Conservation (phyloP, 2,888 invertebrate species). For the Ferrisia virgata region DNA sequence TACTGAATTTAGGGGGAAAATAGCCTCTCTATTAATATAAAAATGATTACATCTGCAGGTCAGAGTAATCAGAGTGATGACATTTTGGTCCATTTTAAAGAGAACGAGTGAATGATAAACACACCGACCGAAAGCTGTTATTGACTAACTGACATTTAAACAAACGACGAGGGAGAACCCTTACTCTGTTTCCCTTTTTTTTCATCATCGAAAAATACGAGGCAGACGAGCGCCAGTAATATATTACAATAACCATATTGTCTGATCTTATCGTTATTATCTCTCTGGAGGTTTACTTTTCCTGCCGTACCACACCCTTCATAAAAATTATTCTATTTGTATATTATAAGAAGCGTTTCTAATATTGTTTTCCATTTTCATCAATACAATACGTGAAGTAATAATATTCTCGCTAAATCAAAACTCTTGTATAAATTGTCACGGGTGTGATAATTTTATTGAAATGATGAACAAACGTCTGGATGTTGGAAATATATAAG, state of each 20-base stretch:
- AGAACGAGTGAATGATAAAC: slow-evolving; percentile 38
- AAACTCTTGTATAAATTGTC: background rate
- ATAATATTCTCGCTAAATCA: background rate
- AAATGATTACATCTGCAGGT: slow-evolving; percentile 25
- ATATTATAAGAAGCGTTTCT: slow-evolving; percentile 22
- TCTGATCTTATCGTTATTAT: slow-evolving; percentile 45
- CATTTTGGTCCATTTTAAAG: slow-evolving; percentile 43
- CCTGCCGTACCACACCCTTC: slow-evolving; percentile 39
- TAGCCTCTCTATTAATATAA: background rate
- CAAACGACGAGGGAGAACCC: slow-evolving; percentile 42
- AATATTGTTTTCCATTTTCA: slow-evolving; percentile 22
- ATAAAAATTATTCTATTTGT: slow-evolving; percentile 41
- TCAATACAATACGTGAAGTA: background rate
- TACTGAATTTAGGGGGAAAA: background rate
- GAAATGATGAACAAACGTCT: background rate
- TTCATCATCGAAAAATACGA: slow-evolving; percentile 32
- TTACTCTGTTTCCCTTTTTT: slow-evolving; percentile 22
- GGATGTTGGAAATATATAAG: background rate
- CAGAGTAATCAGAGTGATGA: slow-evolving; percentile 32
- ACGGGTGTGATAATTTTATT: background rate
- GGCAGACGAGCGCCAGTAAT: slow-evolving; percentile 44
- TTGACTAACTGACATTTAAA: slow-evolving; percentile 46
- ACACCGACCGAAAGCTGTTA: slow-evolving; percentile 29
- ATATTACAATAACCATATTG: slow-evolving; percentile 44
- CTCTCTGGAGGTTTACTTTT: slow-evolving; percentile 45